Evolutionary conservation across 2,888 invertebrate species (phyloP).

Genomic region (Cataglyphis cursor): DNA sequence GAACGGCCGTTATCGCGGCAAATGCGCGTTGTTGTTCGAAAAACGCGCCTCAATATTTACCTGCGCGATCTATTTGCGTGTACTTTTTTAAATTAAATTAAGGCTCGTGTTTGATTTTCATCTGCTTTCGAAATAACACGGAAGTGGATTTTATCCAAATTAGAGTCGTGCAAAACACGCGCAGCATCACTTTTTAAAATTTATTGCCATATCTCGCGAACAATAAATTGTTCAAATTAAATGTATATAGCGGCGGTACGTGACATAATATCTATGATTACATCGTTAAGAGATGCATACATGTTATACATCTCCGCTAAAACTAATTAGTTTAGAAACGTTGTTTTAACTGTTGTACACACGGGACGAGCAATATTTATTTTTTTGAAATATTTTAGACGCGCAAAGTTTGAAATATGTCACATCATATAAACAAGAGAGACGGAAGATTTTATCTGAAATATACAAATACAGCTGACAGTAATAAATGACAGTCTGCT

Average conservation of each 20-base stretch:
- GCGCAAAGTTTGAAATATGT: neutral
- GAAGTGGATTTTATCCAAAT: conserved; percentile 40
- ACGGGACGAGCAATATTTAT: neutral
- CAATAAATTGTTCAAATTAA: conserved; percentile 10
- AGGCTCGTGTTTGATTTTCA: conserved; percentile 46
- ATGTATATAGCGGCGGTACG: neutral
- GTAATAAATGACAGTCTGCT: conserved; percentile 3
- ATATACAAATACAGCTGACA: conserved; percentile 7
- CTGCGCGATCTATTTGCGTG: conserved; percentile 34
- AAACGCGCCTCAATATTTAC: conserved; percentile 44
- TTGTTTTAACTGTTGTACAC: neutral
- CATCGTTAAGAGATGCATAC: neutral
- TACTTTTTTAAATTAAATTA: conserved; percentile 46
- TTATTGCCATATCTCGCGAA: neutral
- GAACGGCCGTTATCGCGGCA: conserved; percentile 51
- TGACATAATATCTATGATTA: conserved; percentile 18
- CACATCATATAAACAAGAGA: neutral
- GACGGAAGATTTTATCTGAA: neutral
- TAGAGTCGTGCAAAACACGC: neutral
- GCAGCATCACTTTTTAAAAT: neutral
- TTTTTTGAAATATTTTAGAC: neutral
- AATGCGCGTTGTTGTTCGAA: conserved; percentile 47
- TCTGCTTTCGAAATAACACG: conserved; percentile 49
- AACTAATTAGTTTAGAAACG: conserved; percentile 12
- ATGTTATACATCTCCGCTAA: neutral